Evolutionary conservation across 1,140 invertebrate species (phyloP), one percentile per base, ranked within the genome.

Genomic region (Drosophila sucinea): DNA sequence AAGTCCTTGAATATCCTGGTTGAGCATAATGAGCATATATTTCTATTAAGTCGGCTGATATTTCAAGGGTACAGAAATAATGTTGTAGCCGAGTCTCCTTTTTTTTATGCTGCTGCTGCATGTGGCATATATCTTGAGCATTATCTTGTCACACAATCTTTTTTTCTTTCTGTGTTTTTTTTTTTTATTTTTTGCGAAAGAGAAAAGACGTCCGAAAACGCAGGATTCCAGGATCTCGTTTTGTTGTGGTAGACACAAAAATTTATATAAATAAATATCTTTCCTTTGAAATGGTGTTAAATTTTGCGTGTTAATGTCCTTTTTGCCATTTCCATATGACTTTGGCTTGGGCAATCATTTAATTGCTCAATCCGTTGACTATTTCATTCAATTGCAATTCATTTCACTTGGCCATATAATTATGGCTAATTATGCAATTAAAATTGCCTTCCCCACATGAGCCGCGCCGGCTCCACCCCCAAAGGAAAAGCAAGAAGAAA

Each of bases 61-160:
- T 2, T 4, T 17, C n/a, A 7, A 47, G 44, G 44, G 44, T 51
- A 51, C 27, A 27, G 2, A 35, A 4, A 35, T 35, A 32, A 1
- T 29, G 23, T 23, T 7, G 35, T 58, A 35, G 25, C 23, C 44
- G 23, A 27, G 2, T 1, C 44, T 35, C 23, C 35, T 57, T 58
- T 35, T 11, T 10, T 35, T 32, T 58, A 25, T 35, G 56, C 55
- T 33, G n/a, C 3, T 30, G 30, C 30, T 30, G 30, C 30, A 74
- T 63, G 63, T 33, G 67, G 73, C 76, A 78, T 78, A 78, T 75
- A 78, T 78, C 76, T 71, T 78, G 38, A 27, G 51, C 67, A 70
- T 75, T 78, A 78, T 78, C 76, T 78, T 75, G 73, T 78, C 76
- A 75, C 71, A 70, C 56, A 60, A 78, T 78, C 76, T 75, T 41